A percentile compares a stretch with the other conserved stretches of the same genome.
Evolutionary conservation across 2,888 invertebrate genomes (phyloP).

Genomic region (Cecidostiba fungosa): DNA sequence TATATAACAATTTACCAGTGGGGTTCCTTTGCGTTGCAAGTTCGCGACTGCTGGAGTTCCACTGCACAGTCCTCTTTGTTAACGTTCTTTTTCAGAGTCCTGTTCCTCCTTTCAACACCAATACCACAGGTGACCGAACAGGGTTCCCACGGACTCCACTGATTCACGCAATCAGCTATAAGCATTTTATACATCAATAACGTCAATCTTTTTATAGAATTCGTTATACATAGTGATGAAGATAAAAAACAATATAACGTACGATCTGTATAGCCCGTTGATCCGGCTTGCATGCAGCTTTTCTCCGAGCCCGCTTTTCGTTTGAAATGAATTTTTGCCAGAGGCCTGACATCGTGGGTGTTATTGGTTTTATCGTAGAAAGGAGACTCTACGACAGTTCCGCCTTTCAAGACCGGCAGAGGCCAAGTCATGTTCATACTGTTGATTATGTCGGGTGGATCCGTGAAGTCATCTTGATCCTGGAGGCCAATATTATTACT

Average conservation of each 20-base stretch:
- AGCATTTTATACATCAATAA: background rate
- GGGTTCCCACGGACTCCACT: constrained; percentile 41
- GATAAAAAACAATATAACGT: background rate
- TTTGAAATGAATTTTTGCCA: constrained; percentile 48
- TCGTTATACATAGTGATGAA: too few relatives aligned
- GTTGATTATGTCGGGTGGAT: constrained; percentile 48
- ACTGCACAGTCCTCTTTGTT: background rate
- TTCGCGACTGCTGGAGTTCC: background rate
- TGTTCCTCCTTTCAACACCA: constrained; percentile 27
- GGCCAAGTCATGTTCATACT: constrained; percentile 60
- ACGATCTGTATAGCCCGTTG: background rate
- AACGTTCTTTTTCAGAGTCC: background rate
- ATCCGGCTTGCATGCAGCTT: constrained; percentile 4
- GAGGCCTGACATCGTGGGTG: constrained; percentile 58
- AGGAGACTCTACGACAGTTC: constrained; percentile 23
- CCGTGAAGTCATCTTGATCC: constrained; percentile 19
- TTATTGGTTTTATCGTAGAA: constrained; percentile 60
- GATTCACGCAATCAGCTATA: constrained; percentile 30
- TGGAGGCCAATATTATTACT: background rate
- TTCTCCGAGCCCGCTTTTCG: constrained; percentile 23
- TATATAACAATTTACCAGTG: background rate
- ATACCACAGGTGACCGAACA: constrained; percentile 43
- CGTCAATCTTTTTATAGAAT: background rate
- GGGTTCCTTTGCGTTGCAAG: constrained; percentile 13
- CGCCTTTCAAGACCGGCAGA: background rate